A percentile compares a stretch with the other conserved stretches of the same genome.
Conservation (phyloP, 2,797 vertebrate genomes). For the Halcyon badia region DNA sequence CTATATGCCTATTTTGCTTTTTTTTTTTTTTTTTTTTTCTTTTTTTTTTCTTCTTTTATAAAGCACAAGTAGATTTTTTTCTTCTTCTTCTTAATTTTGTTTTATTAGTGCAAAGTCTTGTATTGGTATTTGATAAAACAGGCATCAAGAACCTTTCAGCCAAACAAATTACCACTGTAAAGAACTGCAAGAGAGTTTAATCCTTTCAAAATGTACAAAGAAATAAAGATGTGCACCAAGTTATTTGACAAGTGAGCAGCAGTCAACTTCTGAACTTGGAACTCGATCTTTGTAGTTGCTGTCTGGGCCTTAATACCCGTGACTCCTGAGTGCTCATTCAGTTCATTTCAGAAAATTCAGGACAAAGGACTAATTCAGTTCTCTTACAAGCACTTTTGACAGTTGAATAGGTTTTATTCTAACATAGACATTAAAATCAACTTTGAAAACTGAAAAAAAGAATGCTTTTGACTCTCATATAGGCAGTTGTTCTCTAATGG, state of each 20-base stretch:
- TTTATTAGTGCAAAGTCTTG: not conserved
- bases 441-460: not conserved
- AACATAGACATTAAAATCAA: not conserved
- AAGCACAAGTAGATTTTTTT: not conserved
- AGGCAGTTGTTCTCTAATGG: not conserved
- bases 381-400: not conserved
- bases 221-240: not conserved
- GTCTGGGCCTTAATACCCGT: not conserved
- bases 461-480: not conserved
- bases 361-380: constrained; percentile 27
- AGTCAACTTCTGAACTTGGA: not conserved
- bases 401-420: constrained; percentile 1
- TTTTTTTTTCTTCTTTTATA: not conserved
- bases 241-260: not conserved
- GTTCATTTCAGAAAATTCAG: constrained; percentile 17
- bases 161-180: not conserved
- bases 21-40: not conserved
- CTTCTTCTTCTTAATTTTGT: not conserved
- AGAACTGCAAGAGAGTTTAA: not conserved
- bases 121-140: not conserved
- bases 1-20: not conserved
- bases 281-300: not conserved
- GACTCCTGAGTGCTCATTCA: not conserved
- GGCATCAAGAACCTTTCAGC: not conserved
- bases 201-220: not conserved